A percentile compares a stretch with the other conserved stretches of the same genome.
These are phyloP conservation scores for Brachionus manjavacas DNA, from an alignment of 1,140 invertebrate genomes.

Conservation along the genomic window DNA sequence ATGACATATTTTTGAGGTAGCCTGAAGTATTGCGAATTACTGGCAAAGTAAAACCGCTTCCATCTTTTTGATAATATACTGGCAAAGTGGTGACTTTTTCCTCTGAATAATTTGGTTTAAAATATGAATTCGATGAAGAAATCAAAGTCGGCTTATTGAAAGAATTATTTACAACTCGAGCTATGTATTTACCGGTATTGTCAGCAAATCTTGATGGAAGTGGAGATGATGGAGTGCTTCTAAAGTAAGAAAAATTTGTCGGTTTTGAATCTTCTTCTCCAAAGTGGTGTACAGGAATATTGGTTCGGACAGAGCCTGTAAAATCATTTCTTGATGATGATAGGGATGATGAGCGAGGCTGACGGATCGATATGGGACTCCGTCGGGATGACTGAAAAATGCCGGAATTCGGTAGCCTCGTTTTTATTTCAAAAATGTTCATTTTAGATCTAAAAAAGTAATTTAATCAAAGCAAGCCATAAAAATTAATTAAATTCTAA, in stretches of 20 bases:
- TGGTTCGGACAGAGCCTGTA: not conserved
- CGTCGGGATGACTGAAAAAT: slow-evolving; percentile 5
- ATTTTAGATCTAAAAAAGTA: slow-evolving; percentile 1
- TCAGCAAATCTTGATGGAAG: not conserved
- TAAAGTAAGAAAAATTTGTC: not conserved
- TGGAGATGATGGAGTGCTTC: not conserved
- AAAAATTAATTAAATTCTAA: not conserved
- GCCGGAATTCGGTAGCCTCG: not conserved
- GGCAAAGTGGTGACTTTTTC: not conserved
- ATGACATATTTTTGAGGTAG: not conserved
- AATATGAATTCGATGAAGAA: slow-evolving; percentile 28
- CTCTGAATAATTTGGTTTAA: not conserved
- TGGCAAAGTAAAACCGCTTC: not conserved
- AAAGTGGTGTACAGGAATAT: not conserved
- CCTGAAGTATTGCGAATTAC: not conserved
- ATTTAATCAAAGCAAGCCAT: not conserved
- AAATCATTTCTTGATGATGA: not conserved
- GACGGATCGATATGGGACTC: not conserved
- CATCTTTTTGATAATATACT: slow-evolving; percentile 11
- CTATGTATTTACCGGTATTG: slow-evolving; percentile 18
- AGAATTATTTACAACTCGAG: not conserved
- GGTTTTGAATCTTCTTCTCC: not conserved
- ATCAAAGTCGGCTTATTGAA: not conserved
- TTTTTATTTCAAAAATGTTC: slow-evolving; percentile 29
- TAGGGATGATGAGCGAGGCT: not conserved